These are phyloP conservation scores for Vulpes vulpes DNA, from an alignment of 2,113 vertebrate species.

Conservation along the genomic window DNA sequence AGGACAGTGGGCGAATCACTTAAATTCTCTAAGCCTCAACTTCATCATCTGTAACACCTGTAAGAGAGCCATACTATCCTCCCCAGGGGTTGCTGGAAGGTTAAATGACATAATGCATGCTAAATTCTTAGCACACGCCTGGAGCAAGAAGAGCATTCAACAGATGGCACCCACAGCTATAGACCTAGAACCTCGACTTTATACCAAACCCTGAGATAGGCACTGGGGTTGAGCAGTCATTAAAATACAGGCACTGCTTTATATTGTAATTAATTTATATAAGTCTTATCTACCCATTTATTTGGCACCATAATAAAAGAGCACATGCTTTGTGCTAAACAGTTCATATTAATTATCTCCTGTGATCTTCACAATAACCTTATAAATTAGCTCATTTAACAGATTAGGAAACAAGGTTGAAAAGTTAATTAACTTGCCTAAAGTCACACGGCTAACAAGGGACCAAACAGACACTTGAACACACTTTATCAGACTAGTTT, in stretches of 20 bases:
- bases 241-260: not conserved
- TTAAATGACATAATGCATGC: not conserved
- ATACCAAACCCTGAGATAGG: not conserved
- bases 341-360: slow-evolving; percentile 5
- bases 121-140: not conserved
- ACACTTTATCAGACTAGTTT: not conserved
- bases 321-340: not conserved
- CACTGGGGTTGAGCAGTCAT: not conserved
- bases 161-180: not conserved
- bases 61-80: not conserved
- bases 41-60: not conserved
- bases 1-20: not conserved
- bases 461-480: not conserved
- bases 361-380: not conserved
- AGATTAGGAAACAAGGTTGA: slow-evolving; percentile 7
- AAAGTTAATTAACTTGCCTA: not conserved
- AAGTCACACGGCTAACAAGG: not conserved
- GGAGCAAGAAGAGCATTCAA: not conserved
- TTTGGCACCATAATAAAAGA: slow-evolving; percentile 8
- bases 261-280: slow-evolving; percentile 2
- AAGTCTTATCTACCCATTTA: not conserved
- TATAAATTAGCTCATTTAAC: slow-evolving; percentile 18
- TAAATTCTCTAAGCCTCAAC: not conserved
- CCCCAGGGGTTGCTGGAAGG: not conserved
- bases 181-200: not conserved